Base-by-base conservation (phyloP, 2,797 vertebrate species). In the Echeneis naucrates region DNA sequence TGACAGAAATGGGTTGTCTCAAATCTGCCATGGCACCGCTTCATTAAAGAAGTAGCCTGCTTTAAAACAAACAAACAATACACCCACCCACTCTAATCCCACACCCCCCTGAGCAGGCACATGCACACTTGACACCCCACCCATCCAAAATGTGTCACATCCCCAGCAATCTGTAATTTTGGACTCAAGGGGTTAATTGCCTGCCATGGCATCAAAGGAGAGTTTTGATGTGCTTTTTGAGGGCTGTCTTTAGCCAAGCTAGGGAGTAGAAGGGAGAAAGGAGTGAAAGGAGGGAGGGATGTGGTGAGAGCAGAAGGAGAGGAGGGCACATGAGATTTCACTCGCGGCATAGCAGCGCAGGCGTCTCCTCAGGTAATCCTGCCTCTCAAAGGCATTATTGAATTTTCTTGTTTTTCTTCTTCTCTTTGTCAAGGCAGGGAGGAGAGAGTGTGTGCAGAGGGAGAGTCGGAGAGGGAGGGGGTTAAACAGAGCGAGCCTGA, bases 171-270 rank as follows among this genome's bases (percentile, higher is more conserved):
- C 91, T 89, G 91, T 94, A 93, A 92, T 89, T 91, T 89, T 89
- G 88, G 88, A 92, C 94, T 92, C 89, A 17, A 83, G 90, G 90
- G 93, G 93, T 94, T 95, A 95, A 94, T 94, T 93, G 93, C 85
- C 90, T 94, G 87, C 86, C 89, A 91, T 89, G 87, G 92, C 94
- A 95, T 96, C 95, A 95, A 96, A 95, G 94, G 85, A 77, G 77
- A 91, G 91, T 95, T 94, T 94, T 94, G 95, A 94, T 94, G 93
- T 95, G 91, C 92, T 93, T 94, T 95, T 93, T 92, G 92, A 96
- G 92, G 89, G 90, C 92, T 93, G 93, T 95, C 94, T 95, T 93
- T 95, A 95, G 93, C 94, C 92, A 91, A 92, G 91, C 90, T 59
- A 79, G 92, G 92, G 77, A 86, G 85, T 80, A 83, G 79, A 83